Conservation (phyloP, 1,140 invertebrate genomes). For the Globodera ellingtonae region DNA sequence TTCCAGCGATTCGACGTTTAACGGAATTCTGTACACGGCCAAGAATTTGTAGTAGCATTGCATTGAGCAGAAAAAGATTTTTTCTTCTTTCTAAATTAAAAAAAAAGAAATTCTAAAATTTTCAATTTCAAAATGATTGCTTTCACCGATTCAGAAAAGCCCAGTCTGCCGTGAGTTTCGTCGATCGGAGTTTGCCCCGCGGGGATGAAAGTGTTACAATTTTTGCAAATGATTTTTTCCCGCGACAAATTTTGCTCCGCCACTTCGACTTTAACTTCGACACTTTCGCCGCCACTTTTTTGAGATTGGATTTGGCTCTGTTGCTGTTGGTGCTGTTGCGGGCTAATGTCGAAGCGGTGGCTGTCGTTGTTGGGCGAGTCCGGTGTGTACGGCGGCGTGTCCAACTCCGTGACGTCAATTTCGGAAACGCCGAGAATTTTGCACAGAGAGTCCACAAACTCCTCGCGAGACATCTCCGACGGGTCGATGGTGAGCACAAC, state of each 20-base stretch:
- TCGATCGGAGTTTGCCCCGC: conserved; percentile 35
- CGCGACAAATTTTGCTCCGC: conserved; percentile 11
- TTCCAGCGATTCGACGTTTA: conserved; percentile 67
- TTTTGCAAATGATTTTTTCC: conserved; percentile 36
- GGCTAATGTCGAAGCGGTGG: not conserved
- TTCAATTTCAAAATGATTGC: conserved; percentile 7
- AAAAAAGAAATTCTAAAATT: conserved; percentile 21
- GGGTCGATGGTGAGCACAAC: conserved; percentile 29
- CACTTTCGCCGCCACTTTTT: conserved; percentile 8
- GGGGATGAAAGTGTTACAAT: conserved; percentile 38
- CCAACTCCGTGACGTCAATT: conserved; percentile 24
- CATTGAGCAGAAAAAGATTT: conserved; percentile 58
- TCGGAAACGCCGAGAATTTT: conserved; percentile 25
- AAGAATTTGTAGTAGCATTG: conserved; percentile 61
- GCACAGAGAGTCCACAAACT: conserved; percentile 28
- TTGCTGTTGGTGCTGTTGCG: not conserved
- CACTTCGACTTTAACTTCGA: conserved; percentile 17
- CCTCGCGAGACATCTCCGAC: conserved; percentile 27
- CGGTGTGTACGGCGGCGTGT: conserved; percentile 39
- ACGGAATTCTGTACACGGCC: conserved; percentile 60
- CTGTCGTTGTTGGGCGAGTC: not conserved
- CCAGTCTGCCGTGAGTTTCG: conserved; percentile 42
- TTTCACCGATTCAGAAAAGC: conserved; percentile 42
- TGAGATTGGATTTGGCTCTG: not conserved
- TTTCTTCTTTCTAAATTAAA: conserved; percentile 59